Evolutionary conservation across 2,888 invertebrate genomes (phyloP).

Genomic region (Idaea biselata): DNA sequence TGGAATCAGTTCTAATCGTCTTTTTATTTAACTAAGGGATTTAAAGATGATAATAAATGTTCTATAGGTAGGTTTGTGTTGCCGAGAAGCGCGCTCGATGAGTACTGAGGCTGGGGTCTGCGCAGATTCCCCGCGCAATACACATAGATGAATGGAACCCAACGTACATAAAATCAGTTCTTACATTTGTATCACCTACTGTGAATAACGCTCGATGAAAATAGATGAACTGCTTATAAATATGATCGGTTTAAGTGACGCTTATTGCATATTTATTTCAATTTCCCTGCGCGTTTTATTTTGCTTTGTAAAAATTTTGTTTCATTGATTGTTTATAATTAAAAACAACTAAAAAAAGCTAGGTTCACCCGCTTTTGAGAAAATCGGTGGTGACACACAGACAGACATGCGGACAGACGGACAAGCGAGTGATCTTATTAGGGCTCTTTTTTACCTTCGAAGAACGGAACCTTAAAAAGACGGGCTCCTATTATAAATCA

Average conservation of each 20-base stretch:
- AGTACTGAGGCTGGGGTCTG: conserved; percentile 46
- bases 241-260: conserved; percentile 38
- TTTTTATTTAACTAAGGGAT: background rate
- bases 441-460: too few relatives aligned
- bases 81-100: conserved; percentile 44
- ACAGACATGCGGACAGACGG: too few relatives aligned
- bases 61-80: conserved; percentile 23
- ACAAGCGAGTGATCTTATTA: too few relatives aligned
- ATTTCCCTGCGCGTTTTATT: conserved; percentile 14
- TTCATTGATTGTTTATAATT: too few relatives aligned
- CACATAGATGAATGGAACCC: conserved; percentile 70
- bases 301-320: background rate
- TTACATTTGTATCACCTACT: conserved; percentile 62
- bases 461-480: too few relatives aligned
- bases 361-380: too few relatives aligned
- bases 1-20: background rate
- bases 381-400: too few relatives aligned
- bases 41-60: background rate
- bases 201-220: conserved; percentile 65
- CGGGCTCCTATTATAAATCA: too few relatives aligned
- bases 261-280: conserved; percentile 20
- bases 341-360: too few relatives aligned
- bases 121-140: conserved; percentile 59
- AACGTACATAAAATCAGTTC: conserved; percentile 57
- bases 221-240: conserved; percentile 61